Evolutionary conservation across 2,797 vertebrate genomes (phyloP), one percentile per base, ranked within the genome.

Genomic region (Paguma larvata): DNA sequence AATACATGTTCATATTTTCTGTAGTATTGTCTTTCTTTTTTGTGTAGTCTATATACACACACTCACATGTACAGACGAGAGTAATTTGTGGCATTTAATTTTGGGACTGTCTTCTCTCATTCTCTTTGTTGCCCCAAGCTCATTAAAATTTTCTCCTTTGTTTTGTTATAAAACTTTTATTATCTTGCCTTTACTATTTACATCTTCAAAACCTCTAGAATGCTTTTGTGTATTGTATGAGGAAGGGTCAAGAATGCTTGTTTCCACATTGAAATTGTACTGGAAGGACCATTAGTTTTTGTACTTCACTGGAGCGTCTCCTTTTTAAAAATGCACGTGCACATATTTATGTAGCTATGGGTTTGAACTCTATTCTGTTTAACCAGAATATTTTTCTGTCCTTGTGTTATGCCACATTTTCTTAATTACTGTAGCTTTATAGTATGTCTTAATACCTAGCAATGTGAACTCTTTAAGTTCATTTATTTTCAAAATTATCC

Each of bases 101-200:
- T 77, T 9, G 41, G 30, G 72, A 41, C 32, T 73, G 44, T 44
- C 2, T 73, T 78, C 46, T 73, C n/a, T 75, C 8, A 13, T 94
- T 89, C n/a, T 67, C 11, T 88, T 59, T 72, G 6, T 70, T 83
- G 25, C 48, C 25, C 30, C 4, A 85, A 82, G 51, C 7, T 79
- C 38, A 67, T 41, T 73, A 75, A 79, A 95, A 85, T 96, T 97
- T 96, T 87, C 23, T 85, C 44, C 21, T 34, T 14, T 83, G 72
- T 92, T 86, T 85, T 65, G 67, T 73, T 73, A 23, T 82, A 53
- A 92, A 94, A 72, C 2, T 82, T 93, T 80, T 89, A 32, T 78
- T 77, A 85, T 65, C 91, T 85, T 96, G 38, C 46, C 34, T 89
- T 82, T 84, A 44, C 41, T 89, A 25, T 78, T 93, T 91, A 75